A percentile compares a stretch with the other conserved stretches of the same genome.
Conservation (phyloP, 2,113 vertebrate genomes). For the Porphyrio hochstetteri region DNA sequence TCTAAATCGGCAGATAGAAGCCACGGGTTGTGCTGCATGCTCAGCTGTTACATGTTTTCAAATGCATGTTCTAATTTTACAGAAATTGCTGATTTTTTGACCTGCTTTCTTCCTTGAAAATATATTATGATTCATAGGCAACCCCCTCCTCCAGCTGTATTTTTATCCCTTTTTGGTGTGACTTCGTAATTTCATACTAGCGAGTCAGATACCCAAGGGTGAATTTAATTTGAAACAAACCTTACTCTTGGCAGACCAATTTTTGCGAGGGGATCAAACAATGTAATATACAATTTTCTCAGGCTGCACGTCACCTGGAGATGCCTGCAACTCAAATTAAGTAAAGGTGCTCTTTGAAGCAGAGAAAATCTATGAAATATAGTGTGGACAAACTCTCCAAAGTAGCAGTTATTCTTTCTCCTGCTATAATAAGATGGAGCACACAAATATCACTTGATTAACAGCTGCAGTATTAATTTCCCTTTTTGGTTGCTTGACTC, state of each 20-base stretch:
- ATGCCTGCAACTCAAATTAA: constrained; percentile 40
- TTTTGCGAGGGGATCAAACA: constrained; percentile 33
- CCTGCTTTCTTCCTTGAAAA: constrained; percentile 62
- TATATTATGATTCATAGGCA: constrained; percentile 35
- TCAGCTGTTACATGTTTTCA: constrained; percentile 49
- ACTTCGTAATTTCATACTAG: constrained; percentile 57
- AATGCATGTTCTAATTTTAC: constrained; percentile 62
- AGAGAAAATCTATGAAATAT: background rate
- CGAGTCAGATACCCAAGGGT: constrained; percentile 43
- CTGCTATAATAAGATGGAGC: constrained; percentile 73
- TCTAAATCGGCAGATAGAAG: constrained; percentile 26
- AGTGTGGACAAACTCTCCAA: constrained; percentile 41
- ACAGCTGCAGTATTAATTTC: constrained; percentile 85
- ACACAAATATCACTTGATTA: constrained; percentile 82
- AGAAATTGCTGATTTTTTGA: constrained; percentile 53
- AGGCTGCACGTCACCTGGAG: constrained; percentile 5
- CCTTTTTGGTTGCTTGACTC: constrained; percentile 86
- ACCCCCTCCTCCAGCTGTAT: constrained; percentile 18
- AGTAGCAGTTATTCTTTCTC: constrained; percentile 57
- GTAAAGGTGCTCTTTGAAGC: constrained; percentile 27
- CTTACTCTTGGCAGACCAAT: constrained; percentile 55
- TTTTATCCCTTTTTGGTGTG: constrained; percentile 32
- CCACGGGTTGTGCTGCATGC: background rate
- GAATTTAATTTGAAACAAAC: constrained; percentile 73
- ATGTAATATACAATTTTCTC: constrained; percentile 45